Evolutionary conservation across 2,113 vertebrate species (phyloP).

Genomic region (Lepisosteus osseus): DNA sequence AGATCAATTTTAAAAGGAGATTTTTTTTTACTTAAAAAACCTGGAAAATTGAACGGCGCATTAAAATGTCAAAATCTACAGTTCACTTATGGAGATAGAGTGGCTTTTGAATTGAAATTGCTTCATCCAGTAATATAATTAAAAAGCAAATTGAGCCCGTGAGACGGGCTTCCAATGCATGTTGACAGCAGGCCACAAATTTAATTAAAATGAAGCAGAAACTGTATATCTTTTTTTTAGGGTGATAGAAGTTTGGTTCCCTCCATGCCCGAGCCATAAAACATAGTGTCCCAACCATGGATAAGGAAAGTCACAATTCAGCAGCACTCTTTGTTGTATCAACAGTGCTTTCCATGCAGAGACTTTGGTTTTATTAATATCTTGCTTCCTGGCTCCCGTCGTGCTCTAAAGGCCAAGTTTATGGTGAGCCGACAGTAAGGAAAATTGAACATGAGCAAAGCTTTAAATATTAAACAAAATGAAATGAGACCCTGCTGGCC

Average conservation of each 20-base stretch:
- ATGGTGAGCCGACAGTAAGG: slow-evolving; percentile 7
- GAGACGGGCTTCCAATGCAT: neutral
- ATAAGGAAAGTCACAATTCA: neutral
- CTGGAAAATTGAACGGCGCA: neutral
- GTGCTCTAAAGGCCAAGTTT: neutral
- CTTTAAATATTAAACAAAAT: slow-evolving; percentile 1
- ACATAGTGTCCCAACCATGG: too few species aligned
- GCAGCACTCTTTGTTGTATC: too few species aligned
- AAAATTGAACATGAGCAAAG: slow-evolving; percentile 2
- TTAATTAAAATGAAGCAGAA: neutral
- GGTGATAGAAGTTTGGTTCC: too few species aligned
- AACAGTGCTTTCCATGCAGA: too few species aligned
- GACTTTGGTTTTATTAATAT: too few species aligned
- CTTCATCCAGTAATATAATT: neutral
- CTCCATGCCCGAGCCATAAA: too few species aligned
- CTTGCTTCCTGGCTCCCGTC: neutral
- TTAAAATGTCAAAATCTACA: neutral
- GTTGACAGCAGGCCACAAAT: neutral
- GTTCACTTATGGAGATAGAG: neutral
- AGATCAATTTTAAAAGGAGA: too few species aligned
- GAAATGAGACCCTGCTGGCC: slow-evolving; percentile 19
- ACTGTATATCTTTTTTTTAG: neutral
- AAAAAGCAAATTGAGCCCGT: neutral
- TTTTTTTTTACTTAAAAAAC: neutral
- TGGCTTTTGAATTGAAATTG: neutral